A percentile compares a stretch with the other conserved stretches of the same genome.
Conservation (phyloP, 2,113 vertebrate genomes). For the Grallaria varia region DNA sequence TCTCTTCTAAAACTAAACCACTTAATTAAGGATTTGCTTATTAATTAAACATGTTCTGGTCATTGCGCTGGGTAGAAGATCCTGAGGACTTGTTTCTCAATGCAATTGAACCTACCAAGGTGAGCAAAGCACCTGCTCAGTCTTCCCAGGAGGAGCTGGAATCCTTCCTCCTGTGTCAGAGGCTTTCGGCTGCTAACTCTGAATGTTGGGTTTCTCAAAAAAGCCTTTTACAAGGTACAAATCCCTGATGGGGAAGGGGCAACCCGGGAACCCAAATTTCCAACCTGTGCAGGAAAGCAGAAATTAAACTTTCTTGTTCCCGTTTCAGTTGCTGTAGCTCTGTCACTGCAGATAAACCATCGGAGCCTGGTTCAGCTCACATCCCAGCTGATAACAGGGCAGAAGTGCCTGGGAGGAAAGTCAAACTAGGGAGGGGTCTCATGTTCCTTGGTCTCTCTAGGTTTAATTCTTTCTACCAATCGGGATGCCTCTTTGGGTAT, state of each 20-base stretch:
- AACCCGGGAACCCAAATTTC: neutral
- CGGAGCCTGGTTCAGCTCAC: neutral
- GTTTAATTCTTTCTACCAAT: neutral
- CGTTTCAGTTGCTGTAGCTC: neutral
- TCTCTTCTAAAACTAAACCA: neutral
- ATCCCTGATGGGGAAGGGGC: neutral
- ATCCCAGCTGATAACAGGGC: accelerated
- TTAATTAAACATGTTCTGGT: neutral
- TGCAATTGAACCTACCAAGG: neutral
- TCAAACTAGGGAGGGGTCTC: neutral
- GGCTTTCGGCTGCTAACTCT: neutral
- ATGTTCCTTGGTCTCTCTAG: neutral
- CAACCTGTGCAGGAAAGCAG: neutral
- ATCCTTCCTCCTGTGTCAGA: neutral
- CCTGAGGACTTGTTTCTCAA: neutral
- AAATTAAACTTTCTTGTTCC: neutral
- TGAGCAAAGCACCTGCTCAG: neutral
- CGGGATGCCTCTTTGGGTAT: neutral
- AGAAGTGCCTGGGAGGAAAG: neutral
- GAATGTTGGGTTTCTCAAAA: neutral
- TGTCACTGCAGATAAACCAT: neutral
- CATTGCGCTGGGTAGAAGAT: neutral
- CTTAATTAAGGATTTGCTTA: neutral
- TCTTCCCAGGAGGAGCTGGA: neutral
- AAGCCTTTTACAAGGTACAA: accelerated